phyloP scores from a whole-genome alignment of 2,113 vertebrate genomes.

The Limanda limanda region DNA sequence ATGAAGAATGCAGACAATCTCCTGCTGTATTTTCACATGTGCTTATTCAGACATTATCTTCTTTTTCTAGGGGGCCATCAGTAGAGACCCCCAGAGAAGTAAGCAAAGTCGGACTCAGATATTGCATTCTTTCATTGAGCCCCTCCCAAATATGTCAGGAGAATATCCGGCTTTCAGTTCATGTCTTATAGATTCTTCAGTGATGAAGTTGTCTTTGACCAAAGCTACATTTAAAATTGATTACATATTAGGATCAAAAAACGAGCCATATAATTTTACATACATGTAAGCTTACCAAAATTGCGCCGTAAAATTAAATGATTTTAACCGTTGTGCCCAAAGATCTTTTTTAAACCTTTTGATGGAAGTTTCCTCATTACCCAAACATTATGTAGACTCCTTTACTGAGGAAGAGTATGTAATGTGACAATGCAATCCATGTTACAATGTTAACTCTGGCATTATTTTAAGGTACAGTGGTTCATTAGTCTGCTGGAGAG shows the following conservation, averaged over 20 bases:
- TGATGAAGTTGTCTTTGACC: background rate
- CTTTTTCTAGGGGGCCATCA: no score
- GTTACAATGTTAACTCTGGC: background rate
- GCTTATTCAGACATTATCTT: no score
- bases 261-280: constrained; percentile 12
- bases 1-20: no score
- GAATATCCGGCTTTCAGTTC: no score
- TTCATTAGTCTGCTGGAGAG: constrained; percentile 3
- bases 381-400: background rate
- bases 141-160: no score
- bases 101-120: no score
- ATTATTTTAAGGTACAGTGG: constrained; percentile 13
- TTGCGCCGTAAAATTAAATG: background rate
- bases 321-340: background rate
- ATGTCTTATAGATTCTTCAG: background rate
- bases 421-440: background rate
- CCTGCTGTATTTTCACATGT: no score
- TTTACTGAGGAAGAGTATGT: constrained; percentile 14
- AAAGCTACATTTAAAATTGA: background rate
- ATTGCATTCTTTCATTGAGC: no score
- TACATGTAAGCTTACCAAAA: background rate
- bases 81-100: no score
- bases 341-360: constrained; percentile 2
- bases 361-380: constrained; percentile 1
- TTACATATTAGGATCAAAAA: background rate